Evolutionary conservation across 1,140 invertebrate genomes (phyloP).

Genomic region (Drosophila nigromelanica): DNA sequence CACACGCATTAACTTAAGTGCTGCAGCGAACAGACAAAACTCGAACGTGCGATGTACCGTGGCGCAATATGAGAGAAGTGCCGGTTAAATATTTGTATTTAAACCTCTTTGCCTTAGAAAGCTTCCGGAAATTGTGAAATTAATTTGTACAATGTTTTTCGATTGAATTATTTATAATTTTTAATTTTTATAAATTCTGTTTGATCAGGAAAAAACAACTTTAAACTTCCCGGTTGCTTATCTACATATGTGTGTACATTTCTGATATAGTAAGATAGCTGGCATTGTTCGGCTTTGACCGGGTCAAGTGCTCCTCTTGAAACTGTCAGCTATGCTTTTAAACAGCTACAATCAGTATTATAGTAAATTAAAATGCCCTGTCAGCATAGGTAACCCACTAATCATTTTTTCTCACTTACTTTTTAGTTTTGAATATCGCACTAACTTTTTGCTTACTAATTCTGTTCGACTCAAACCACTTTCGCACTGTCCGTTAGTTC

Average conservation of each 20-base stretch:
- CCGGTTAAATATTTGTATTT: neutral
- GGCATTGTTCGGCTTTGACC: no score
- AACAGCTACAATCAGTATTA: no score
- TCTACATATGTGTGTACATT: no score
- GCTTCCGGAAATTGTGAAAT: neutral
- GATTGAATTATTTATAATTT: no score
- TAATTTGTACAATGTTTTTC: neutral
- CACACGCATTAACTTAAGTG: conserved; percentile 23
- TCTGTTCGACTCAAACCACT: neutral
- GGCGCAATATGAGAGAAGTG: conserved; percentile 21
- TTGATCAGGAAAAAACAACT: no score
- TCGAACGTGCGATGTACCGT: conserved; percentile 36
- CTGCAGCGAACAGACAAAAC: conserved; percentile 23
- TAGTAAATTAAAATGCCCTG: no score
- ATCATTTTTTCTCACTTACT: neutral
- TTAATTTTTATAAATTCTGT: no score
- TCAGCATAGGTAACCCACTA: neutral
- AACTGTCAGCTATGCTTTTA: no score
- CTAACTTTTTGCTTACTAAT: neutral
- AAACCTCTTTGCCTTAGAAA: neutral
- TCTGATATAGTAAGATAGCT: no score
- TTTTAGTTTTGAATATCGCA: neutral
- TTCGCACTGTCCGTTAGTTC: neutral
- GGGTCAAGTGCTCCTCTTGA: no score
- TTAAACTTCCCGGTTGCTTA: no score